Evolutionary conservation across 2,888 invertebrate genomes (phyloP).

Genomic region (Pseudococcus jackbeardsleyi): DNA sequence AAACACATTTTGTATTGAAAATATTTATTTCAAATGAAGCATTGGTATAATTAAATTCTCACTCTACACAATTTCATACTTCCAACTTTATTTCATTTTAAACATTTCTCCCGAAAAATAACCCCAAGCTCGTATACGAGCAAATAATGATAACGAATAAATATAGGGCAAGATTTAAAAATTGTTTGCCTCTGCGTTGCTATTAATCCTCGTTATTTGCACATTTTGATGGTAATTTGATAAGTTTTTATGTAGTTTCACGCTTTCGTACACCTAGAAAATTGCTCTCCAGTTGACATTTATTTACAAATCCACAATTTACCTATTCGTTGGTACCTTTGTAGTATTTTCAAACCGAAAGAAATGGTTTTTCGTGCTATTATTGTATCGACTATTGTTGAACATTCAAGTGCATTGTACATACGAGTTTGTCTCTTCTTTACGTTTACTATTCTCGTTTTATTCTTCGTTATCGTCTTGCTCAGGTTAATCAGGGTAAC

Average conservation of each 20-base stretch:
- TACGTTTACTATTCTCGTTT: neutral
- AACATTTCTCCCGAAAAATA: neutral
- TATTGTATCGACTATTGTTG: constrained; percentile 35
- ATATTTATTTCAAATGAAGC: no score
- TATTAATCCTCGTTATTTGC: constrained; percentile 31
- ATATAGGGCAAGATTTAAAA: neutral
- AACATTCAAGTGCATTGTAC: constrained; percentile 49
- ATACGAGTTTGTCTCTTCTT: constrained; percentile 10
- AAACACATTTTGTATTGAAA: neutral
- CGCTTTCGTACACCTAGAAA: constrained; percentile 34
- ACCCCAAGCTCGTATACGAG: neutral
- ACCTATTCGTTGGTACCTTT: constrained; percentile 18
- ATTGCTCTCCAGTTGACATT: constrained; percentile 49
- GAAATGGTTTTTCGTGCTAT: constrained; percentile 35
- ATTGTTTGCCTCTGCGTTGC: neutral
- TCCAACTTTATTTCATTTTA: neutral
- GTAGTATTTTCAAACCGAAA: constrained; percentile 31
- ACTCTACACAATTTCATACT: neutral
- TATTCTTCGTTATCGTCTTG: neutral
- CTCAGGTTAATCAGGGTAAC: neutral
- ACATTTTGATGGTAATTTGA: constrained; percentile 53
- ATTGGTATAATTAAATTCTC: no score
- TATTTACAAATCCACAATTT: constrained; percentile 53
- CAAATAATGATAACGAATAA: neutral
- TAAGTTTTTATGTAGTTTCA: constrained; percentile 27